Base-by-base conservation (phyloP, 2,888 invertebrate genomes). In the Lottia gigantea region DNA sequence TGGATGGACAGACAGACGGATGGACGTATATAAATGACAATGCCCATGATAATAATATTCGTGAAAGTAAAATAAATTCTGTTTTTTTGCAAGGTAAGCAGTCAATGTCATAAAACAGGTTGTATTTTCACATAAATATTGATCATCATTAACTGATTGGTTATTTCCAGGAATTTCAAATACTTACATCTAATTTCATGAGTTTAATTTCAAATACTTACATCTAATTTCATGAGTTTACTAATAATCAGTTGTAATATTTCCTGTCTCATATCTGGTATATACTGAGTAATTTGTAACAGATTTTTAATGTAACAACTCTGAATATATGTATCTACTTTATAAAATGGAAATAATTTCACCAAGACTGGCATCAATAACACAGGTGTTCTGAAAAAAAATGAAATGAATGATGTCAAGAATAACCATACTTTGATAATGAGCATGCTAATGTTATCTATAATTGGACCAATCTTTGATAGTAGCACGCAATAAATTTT, bases 291-390 rank as follows among this genome's bases (percentile, higher is more conserved):
- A 77, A 95, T 91, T 91, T 92, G 92, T 68, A 97, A 90, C 62
- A 95, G 87, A 88, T 95, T 95, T 83, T 93, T 92, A 23, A 95
- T 87, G 87, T 94, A 97, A 15, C 93, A 92, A 82, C 93, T 93
- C 76, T 95, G 93, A 0, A 91, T 86, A 81, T 92, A 92, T 4
- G 92, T 89, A 0, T 92, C 90, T 71, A 91, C 92, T 82, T 92
- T 93, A 85, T 92, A 91, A 86, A 95, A 96, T 0, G 97, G 97
- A 88, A 93, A 96, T 65, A 91, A 90, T 3, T 90, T 90, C 70
- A 91, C 90, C 23, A 95, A 88, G 15, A 92, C 90, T 64, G 93
- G 91, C 78, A 94, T 85, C 23, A 95, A 87, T 26, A 94, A 88
- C 74, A 93, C 92, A 81, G 92, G 92, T 31, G 93, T 92, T 93